These are phyloP conservation scores for Misgurnus anguillicaudatus DNA, from an alignment of 2,113 vertebrate species.

Conservation along the genomic window DNA sequence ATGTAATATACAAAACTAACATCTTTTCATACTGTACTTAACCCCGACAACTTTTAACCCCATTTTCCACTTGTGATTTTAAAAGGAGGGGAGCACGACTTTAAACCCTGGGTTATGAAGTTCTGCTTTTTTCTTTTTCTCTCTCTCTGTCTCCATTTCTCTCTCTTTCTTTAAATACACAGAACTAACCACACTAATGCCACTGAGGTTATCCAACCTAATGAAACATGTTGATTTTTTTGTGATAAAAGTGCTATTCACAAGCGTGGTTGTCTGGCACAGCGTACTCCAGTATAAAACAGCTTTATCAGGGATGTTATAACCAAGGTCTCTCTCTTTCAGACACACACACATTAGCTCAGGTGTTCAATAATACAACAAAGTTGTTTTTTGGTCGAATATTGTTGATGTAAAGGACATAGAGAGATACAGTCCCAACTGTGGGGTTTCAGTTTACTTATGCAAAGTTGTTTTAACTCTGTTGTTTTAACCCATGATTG, in stretches of 20 bases:
- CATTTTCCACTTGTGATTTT: background rate
- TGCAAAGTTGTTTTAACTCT: no score
- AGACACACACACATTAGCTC: background rate
- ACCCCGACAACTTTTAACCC: background rate
- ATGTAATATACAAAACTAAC: background rate
- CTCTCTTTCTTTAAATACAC: background rate
- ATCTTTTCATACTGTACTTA: background rate
- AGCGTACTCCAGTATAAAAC: background rate
- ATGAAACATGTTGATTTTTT: no score
- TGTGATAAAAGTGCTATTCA: background rate
- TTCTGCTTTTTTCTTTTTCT: constrained; percentile 1
- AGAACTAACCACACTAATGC: no score
- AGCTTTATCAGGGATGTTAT: background rate
- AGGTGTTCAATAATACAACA: constrained; percentile 21
- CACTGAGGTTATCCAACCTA: no score
- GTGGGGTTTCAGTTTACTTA: no score
- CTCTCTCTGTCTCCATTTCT: constrained; percentile 2
- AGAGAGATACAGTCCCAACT: no score
- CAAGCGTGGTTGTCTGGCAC: background rate
- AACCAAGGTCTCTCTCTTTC: background rate
- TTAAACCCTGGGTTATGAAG: background rate
- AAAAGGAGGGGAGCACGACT: background rate
- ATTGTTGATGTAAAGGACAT: no score
- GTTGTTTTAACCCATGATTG: no score
- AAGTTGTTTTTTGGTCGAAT: background rate